Evolutionary conservation across 2,888 invertebrate species (phyloP), one percentile per base, ranked within the genome.

Genomic region (Hydriomena furcata): DNA sequence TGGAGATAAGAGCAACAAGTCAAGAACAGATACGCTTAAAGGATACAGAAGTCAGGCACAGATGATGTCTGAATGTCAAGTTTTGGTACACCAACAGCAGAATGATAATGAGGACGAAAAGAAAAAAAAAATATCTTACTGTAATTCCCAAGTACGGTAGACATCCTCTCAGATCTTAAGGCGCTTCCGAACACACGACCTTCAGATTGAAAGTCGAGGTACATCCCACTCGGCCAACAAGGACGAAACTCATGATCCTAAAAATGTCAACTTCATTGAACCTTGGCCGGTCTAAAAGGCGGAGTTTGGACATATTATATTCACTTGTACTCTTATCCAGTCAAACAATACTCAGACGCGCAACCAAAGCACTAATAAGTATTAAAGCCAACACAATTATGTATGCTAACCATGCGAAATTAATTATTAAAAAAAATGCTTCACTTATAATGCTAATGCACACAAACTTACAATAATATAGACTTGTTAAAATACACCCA

Each of bases 1-100:
- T 57, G 49, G 63, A 72, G 71, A 74, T 65, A 59, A 55, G 54
- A 71, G 73, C 77, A 79, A 77, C 79, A 76, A 76, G 77, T 72
- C 54, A 52, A 40, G 42, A 60, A 48, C 45, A 49, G 51, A 55
- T 46, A 45, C 23, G 36, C 24, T 46, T 24, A 43, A 38, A 17
- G 32, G 45, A 49, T 5, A 24, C 35, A 32, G 20, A 27, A 48
- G 25, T 31, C 45, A 23, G 41, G 24, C 30, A 20, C 50, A 57
- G 45, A 55, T 37, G 38, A 32, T 43, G 17, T 44, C 52, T 45
- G 44, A 41, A 50, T 52, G 36, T 41, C 46, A 47, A 56, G 34
- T 44, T 42, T 37, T 8, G 13, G 37, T 10, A 28, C 23, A 12
- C 23, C 28, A 34, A 43, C 35, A n/a, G 36, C 37, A 46, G 27